A percentile compares a stretch with the other conserved stretches of the same genome.
Conservation (phyloP, 2,797 vertebrate species). For the Zonotrichia albicollis region DNA sequence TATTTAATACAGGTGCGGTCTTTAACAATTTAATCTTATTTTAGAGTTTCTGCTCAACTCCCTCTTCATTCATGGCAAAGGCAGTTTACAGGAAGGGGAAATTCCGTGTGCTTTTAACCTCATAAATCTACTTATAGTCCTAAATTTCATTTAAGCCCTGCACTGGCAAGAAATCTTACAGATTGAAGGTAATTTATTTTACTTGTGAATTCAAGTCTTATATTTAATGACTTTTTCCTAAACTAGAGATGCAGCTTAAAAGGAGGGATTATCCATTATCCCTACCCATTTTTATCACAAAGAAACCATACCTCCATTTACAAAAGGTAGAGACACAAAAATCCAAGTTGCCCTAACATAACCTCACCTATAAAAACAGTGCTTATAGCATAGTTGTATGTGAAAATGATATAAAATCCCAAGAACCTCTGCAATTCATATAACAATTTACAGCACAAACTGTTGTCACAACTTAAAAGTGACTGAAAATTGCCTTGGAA, state of each 20-base stretch:
- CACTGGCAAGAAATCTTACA: not conserved
- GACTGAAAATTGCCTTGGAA: not conserved
- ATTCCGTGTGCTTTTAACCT: not conserved
- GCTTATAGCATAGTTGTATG: not conserved
- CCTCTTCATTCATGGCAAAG: not conserved
- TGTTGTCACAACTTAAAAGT: not conserved
- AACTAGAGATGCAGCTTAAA: not conserved
- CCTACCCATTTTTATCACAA: conserved; percentile 24
- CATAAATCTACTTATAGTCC: not conserved
- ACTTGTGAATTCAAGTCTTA: not conserved
- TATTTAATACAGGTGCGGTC: not conserved
- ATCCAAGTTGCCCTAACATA: not conserved
- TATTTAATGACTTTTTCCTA: not conserved
- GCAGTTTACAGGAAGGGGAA: not conserved
- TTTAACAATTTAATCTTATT: not conserved
- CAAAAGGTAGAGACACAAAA: not conserved
- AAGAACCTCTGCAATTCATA: not conserved
- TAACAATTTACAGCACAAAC: not conserved
- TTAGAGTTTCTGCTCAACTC: not conserved
- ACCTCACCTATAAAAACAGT: not conserved
- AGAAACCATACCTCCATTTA: not conserved
- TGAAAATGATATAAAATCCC: not conserved
- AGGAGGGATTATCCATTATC: conserved; percentile 36
- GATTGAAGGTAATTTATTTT: conserved; percentile 10
- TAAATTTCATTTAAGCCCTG: conserved; percentile 17